These are phyloP conservation scores for Cairina moschata DNA, from an alignment of 2,113 vertebrate species.

Conservation along the genomic window DNA sequence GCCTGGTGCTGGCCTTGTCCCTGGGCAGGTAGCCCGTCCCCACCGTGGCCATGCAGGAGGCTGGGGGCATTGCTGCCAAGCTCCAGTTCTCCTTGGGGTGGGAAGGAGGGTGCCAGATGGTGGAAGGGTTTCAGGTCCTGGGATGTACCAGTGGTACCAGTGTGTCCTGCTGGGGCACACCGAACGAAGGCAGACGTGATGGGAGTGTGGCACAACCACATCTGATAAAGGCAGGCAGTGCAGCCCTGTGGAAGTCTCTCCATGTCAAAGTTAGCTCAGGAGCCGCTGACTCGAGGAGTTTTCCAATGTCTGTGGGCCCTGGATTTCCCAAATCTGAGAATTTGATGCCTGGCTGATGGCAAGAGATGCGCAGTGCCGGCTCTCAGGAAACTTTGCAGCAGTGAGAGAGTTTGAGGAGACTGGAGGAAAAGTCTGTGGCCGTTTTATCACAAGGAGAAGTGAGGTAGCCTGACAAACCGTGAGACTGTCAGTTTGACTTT, in stretches of 20 bases:
- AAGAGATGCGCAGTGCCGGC: neutral
- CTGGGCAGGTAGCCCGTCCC: conserved; percentile 20
- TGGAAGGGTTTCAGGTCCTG: neutral
- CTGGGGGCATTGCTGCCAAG: neutral
- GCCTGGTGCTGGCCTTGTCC: conserved; percentile 7
- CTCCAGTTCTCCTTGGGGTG: neutral
- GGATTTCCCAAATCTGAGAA: neutral
- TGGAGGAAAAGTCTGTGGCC: neutral
- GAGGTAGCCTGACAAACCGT: neutral
- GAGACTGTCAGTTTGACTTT: neutral
- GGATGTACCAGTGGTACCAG: accelerated
- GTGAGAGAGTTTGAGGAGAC: neutral
- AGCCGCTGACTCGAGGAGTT: neutral
- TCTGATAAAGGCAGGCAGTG: neutral
- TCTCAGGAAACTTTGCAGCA: neutral
- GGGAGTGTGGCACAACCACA: accelerated
- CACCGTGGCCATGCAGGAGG: accelerated
- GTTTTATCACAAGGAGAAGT: conserved; percentile 3
- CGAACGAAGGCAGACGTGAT: accelerated
- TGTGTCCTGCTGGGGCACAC: accelerated
- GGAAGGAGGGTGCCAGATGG: too few species aligned
- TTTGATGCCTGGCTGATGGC: neutral
- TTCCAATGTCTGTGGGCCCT: neutral
- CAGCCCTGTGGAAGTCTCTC: neutral
- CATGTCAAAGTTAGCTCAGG: accelerated